Evolutionary conservation across 2,888 invertebrate species (phyloP), one percentile per base, ranked within the genome.

Genomic region (Lithophane semibrunnea): DNA sequence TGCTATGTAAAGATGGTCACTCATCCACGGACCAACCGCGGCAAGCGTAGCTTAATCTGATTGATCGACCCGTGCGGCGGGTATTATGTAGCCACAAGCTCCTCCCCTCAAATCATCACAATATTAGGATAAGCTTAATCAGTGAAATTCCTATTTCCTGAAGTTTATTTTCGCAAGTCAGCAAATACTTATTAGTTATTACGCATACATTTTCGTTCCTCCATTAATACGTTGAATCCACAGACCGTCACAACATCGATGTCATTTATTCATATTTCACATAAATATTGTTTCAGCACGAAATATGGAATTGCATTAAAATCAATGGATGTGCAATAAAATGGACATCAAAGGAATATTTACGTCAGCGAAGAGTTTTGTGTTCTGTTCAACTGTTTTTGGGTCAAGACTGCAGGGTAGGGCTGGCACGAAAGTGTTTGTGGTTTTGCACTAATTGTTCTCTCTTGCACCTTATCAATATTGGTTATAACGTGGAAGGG

Each of bases 351-450:
- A 88, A 88, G 87, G 76, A 60, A 70, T 84, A 80, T 83, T 85
- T 81, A 77, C 87, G 88, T 86, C 88, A 83, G 65, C 54, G 67
- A 47, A 68, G 65, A 78, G 75, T 86, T 86, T 86, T 77, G 85
- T 86, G 84, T 82, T 85, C 73, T 81, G 83, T 66, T 76, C 74
- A 29, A 42, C 76, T 56, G 77, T 71, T 85, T 86, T 82, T 85
- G 76, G 88, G 91, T 90, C 90, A 91, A 90, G 85, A 79, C 52
- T 88, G 66, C 65, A 7, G 9, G 5, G 12, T 75, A 88, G 87
- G 87, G 87, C 12, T 88, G 85, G 0, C 74, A 18, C 72, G 1
- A 29, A 5, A 1, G 0, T 3, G 1, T 60, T 49, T 16, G 8
- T 67, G 42, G 3, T 37, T 71, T 49, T 16, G 2, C 21, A 18